Evolutionary conservation across 2,113 vertebrate genomes (phyloP), one percentile per base, ranked within the genome.

Genomic region (Mirza zaza): DNA sequence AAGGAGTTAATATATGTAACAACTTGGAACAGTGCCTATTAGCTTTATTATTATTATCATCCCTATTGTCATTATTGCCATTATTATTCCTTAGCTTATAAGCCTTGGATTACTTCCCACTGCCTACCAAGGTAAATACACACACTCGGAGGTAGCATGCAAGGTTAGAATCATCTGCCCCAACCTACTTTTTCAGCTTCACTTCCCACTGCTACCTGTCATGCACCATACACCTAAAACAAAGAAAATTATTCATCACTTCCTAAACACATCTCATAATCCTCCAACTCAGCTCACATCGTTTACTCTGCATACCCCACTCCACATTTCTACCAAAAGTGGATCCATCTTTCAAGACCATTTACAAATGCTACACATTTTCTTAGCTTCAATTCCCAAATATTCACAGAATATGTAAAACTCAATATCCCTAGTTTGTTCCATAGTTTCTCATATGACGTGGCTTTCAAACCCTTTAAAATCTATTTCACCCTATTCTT

Each of bases 31-130:
- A 87, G 3, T 42, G 7, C 45, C 57, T 70, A 34, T 55, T 70
- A 76, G 6, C 57, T 76, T 34, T 57, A 45, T 75, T 67, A 63
- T 13, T 29, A n/a, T 50, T 48, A 23, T n/a, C 45, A 10, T 55
- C 34, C 13, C 45, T 71, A 55, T 61, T 63, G 42, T 55, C 29
- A 17, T 52, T 71, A 61, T 67, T 68, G 48, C 13, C 15, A 39
- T 36, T 80, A 81, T 45, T 87, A 89, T 77, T 95, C 13, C 39
- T 88, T 70, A 85, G 61, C 73, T 95, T 97, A 94, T n/a, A 89
- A 88, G 57, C 42, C 61, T 55, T 5, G 0, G 23, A 92, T 76
- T 48, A 89, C 13, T 79, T 70, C 23, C 13, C 23, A 32, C 87
- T 76, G 14, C 42, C 61, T 77, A 55, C 12, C 45, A 50, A 52